A percentile compares a stretch with the other conserved stretches of the same genome.
Evolutionary conservation across 2,797 vertebrate genomes (phyloP).

Genomic region (Momotus momota): DNA sequence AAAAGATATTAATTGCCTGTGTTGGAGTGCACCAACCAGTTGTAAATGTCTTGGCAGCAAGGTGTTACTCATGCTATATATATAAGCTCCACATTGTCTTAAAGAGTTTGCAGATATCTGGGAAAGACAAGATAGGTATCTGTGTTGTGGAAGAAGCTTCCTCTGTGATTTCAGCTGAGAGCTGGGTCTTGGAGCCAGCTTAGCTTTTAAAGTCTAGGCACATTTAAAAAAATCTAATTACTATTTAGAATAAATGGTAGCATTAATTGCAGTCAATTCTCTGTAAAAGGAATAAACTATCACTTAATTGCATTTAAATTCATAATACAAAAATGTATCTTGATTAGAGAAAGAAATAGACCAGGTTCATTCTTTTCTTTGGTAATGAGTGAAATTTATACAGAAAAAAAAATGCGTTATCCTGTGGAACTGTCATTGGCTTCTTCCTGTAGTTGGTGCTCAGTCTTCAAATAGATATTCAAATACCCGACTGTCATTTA

Average conservation of each 20-base stretch:
- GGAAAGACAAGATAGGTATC: not conserved
- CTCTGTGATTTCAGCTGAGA: conserved; percentile 9
- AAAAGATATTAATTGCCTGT: not conserved
- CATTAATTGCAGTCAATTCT: conserved; percentile 71
- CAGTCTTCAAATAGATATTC: conserved; percentile 54
- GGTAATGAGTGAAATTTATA: conserved; percentile 64
- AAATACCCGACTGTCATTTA: conserved; percentile 49
- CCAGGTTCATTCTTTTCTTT: conserved; percentile 38
- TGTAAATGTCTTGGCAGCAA: not conserved
- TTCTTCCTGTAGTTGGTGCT: conserved; percentile 54
- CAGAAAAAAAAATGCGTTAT: conserved; percentile 63
- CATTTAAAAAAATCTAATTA: conserved; percentile 63
- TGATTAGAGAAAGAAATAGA: conserved; percentile 66
- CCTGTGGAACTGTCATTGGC: conserved; percentile 50
- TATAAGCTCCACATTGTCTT: not conserved
- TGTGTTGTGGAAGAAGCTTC: not conserved
- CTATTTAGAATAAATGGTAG: conserved; percentile 54
- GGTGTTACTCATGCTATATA: not conserved
- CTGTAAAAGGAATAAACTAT: conserved; percentile 65
- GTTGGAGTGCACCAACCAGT: not conserved
- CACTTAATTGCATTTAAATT: conserved; percentile 75
- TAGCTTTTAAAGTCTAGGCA: conserved; percentile 54
- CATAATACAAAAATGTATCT: conserved; percentile 64
- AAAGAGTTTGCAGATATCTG: not conserved
- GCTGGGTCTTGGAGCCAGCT: conserved; percentile 40